These are phyloP conservation scores for Tupaia chinensis DNA, from an alignment of 2,113 vertebrate genomes.

Conservation along the genomic window DNA sequence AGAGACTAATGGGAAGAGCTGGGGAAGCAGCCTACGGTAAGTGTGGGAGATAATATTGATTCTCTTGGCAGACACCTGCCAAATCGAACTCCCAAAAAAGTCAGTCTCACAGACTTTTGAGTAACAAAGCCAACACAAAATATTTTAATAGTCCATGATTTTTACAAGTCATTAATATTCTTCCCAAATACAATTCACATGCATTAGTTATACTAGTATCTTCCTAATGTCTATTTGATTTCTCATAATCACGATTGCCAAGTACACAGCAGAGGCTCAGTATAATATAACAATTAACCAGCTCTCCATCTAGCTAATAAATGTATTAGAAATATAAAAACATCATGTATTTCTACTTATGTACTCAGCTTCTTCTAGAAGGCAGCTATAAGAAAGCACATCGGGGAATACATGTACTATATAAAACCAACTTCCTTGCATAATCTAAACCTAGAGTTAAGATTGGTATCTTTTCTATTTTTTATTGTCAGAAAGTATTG, in stretches of 20 bases:
- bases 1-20: background rate
- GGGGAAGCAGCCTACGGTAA: background rate
- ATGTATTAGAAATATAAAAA: slow-evolving; percentile 32
- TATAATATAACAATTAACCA: background rate
- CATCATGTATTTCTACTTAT: background rate
- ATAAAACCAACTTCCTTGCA: slow-evolving; percentile 40
- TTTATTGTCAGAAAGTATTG: too few species aligned
- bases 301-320: background rate
- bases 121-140: background rate
- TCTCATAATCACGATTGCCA: background rate
- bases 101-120: background rate
- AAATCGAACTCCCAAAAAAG: background rate
- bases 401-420: background rate
- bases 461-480: too few species aligned
- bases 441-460: background rate
- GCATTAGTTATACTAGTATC: background rate
- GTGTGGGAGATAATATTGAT: background rate
- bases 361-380: background rate
- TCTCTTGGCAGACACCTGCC: background rate
- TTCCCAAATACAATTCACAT: slow-evolving; percentile 17
- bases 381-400: background rate
- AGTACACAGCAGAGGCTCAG: background rate
- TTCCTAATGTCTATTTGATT: slow-evolving; percentile 21
- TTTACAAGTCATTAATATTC: slow-evolving; percentile 13
- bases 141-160: background rate